Conservation (phyloP, 2,888 invertebrate genomes). For the Dynastes grantii region DNA sequence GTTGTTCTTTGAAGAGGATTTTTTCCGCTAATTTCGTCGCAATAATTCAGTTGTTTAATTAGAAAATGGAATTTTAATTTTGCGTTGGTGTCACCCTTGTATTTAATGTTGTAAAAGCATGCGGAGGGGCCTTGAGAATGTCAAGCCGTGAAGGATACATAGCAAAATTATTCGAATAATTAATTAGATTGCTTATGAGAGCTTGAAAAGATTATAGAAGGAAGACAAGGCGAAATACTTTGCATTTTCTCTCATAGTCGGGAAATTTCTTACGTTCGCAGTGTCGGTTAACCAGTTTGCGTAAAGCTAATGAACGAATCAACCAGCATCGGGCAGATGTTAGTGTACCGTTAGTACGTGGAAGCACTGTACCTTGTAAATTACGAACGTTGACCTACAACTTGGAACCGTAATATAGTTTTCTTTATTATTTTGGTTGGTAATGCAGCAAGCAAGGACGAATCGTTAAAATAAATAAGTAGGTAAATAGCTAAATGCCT, state of each 20-base stretch:
- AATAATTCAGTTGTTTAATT: neutral
- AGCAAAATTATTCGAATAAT: neutral
- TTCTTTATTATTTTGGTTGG: neutral
- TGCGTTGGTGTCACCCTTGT: neutral
- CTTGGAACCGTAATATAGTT: constrained; percentile 18
- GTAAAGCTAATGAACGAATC: constrained; percentile 13
- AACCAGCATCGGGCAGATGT: constrained; percentile 25
- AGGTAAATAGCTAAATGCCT: neutral
- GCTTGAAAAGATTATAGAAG: neutral
- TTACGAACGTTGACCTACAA: constrained; percentile 37
- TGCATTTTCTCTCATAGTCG: neutral
- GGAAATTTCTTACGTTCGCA: neutral
- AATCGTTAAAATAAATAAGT: constrained; percentile 8
- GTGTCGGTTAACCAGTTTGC: constrained; percentile 3
- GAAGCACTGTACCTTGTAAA: constrained; percentile 26
- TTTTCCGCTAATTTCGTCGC: neutral
- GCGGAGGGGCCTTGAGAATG: too few species aligned
- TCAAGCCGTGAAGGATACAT: too few species aligned
- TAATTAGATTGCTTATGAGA: neutral
- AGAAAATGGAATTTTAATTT: constrained; percentile 4
- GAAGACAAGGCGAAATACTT: neutral
- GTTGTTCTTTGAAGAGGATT: too few species aligned
- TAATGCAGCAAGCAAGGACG: neutral
- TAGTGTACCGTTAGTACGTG: constrained; percentile 34
- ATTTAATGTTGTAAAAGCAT: too few species aligned